Evolutionary conservation across 2,113 vertebrate genomes (phyloP).

Genomic region (Piprites chloris): DNA sequence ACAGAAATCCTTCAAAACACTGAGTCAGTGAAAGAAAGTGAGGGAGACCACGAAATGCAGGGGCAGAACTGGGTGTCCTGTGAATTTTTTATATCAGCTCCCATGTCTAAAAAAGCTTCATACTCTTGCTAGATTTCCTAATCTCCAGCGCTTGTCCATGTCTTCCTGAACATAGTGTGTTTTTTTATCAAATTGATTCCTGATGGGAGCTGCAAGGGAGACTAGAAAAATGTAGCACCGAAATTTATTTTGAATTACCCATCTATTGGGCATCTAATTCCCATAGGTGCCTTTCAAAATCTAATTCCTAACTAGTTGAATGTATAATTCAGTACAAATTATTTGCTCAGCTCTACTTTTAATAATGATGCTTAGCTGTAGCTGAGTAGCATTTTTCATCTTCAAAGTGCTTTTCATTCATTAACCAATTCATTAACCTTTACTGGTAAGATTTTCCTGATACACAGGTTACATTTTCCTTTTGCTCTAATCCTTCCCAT

Average conservation of each 20-base stretch:
- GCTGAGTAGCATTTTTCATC: conserved; percentile 16
- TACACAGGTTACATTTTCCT: background rate
- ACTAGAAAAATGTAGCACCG: background rate
- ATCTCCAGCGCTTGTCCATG: background rate
- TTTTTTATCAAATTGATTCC: background rate
- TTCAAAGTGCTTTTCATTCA: background rate
- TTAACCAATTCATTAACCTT: conserved; percentile 13
- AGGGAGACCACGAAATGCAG: background rate
- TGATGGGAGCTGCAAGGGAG: background rate
- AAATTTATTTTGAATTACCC: background rate
- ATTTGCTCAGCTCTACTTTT: background rate
- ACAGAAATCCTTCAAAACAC: background rate
- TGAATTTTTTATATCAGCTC: background rate
- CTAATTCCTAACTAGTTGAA: background rate
- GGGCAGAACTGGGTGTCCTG: background rate
- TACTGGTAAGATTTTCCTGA: background rate
- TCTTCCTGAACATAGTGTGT: fast-evolving
- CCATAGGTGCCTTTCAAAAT: background rate
- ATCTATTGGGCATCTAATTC: background rate
- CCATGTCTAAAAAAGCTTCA: background rate
- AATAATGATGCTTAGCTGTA: background rate
- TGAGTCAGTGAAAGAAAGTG: background rate
- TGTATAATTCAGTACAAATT: conserved; percentile 8
- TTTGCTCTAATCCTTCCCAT: background rate
- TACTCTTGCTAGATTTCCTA: fast-evolving